phyloP scores from a whole-genome alignment of 2,113 vertebrate genomes.

The Calypte anna region DNA sequence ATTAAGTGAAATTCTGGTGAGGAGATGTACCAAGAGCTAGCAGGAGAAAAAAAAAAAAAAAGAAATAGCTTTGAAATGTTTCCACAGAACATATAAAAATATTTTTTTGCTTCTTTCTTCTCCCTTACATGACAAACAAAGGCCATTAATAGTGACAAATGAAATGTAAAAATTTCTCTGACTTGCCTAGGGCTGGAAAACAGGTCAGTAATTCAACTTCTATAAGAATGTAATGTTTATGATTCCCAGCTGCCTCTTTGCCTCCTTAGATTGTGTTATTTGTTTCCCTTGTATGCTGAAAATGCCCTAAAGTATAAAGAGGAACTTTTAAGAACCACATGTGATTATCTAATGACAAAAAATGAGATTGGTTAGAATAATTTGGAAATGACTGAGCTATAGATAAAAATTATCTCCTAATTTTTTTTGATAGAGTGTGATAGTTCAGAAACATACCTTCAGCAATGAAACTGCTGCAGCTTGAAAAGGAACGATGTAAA shows the following conservation, averaged over 20 bases:
- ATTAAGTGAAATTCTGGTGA: neutral
- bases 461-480: neutral
- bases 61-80: neutral
- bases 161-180: neutral
- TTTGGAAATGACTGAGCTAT: neutral
- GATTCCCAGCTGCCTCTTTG: neutral
- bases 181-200: constrained; percentile 7
- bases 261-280: neutral
- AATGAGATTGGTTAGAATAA: neutral
- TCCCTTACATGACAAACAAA: neutral
- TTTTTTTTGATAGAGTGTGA: neutral
- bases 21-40: fast-evolving
- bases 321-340: neutral
- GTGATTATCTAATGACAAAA: constrained; percentile 5
- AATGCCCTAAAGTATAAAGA: neutral
- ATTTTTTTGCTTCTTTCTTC: neutral
- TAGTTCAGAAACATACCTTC: neutral
- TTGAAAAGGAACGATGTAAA: neutral
- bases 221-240: neutral
- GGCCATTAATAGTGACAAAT: neutral
- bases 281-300: neutral
- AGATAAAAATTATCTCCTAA: neutral
- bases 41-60: neutral
- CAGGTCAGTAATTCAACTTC: neutral
- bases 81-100: neutral